Base-by-base conservation (phyloP, 2,888 invertebrate genomes). In the Hoplodrina ambigua region DNA sequence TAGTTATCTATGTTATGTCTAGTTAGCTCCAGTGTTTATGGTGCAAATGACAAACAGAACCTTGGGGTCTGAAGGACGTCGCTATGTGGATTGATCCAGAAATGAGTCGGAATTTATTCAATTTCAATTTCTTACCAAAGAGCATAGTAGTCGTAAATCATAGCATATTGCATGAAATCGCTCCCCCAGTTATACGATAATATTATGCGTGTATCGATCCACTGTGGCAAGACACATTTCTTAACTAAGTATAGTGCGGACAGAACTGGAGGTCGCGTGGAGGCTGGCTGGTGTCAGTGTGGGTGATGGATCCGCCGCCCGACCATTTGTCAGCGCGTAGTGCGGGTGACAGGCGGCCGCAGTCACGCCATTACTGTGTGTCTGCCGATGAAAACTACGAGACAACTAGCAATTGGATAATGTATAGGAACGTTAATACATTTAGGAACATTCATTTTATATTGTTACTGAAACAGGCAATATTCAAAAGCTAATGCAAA, bases 171-270 rank as follows among this genome's bases (percentile, higher is more conserved):
- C 88, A 89, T 90, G 88, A 89, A 88, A 54, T 88, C 84, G 87
- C 80, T 87, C 84, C 82, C 84, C 85, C 87, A 88, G 87, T 87
- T 89, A 88, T 88, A 82, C 88, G 87, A 88, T 90, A 90, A 60
- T 50, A 90, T 11, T 89, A 91, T 90, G 89, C 88, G 91, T 91
- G 90, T 94, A 95, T 95, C 88, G 95, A 95, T 94, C 94, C 91
- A 88, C 77, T 89, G 86, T 88, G 85, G 83, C 85, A 88, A 90
- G 91, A 92, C 91, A 91, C 91, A 90, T 91, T 93, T 91, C 90
- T 91, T 91, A 91, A 89, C 87, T 88, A 87, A 78, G 86, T 80
- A 83, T 82, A 80, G 82, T 84, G 85, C 75, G 83, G 75, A 59
- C 77, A 68, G 81, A 80, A 82, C 80, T 75, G 77, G 76, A 80